phyloP scores from a whole-genome alignment of 2,113 vertebrate species.

The Podilymbus podiceps region DNA sequence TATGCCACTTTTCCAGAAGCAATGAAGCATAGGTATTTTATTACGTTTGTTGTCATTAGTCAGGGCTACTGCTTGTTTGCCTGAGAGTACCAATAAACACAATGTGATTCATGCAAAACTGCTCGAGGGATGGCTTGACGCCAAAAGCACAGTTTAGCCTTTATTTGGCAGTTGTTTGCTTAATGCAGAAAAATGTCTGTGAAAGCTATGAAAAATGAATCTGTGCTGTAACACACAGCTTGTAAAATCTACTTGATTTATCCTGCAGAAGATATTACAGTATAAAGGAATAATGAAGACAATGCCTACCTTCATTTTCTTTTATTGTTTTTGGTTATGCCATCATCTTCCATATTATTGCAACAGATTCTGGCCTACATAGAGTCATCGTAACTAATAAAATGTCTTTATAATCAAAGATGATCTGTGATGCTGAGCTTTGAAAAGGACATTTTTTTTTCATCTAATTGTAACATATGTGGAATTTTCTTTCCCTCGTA shows the following conservation, averaged over 20 bases:
- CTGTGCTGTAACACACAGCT: constrained; percentile 32
- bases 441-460: neutral
- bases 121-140: neutral
- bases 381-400: neutral
- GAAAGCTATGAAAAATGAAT: constrained; percentile 56
- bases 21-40: neutral
- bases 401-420: constrained; percentile 15
- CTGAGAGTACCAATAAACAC: constrained; percentile 35
- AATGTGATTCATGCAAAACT: constrained; percentile 13
- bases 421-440: neutral
- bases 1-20: neutral
- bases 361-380: neutral
- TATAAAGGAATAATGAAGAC: constrained; percentile 35
- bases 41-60: neutral
- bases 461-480: neutral
- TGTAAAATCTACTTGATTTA: constrained; percentile 52
- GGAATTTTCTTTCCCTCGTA: neutral
- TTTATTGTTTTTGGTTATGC: constrained; percentile 6
- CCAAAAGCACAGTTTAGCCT: constrained; percentile 43
- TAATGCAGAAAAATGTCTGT: constrained; percentile 52
- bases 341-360: constrained; percentile 22
- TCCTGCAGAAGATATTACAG: constrained; percentile 9
- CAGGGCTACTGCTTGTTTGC: constrained; percentile 49
- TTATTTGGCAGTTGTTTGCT: constrained; percentile 54
- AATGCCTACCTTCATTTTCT: constrained; percentile 27